A percentile compares a stretch with the other conserved stretches of the same genome.
Conservation (phyloP, 2,888 invertebrate genomes). For the Tethea ocularis region DNA sequence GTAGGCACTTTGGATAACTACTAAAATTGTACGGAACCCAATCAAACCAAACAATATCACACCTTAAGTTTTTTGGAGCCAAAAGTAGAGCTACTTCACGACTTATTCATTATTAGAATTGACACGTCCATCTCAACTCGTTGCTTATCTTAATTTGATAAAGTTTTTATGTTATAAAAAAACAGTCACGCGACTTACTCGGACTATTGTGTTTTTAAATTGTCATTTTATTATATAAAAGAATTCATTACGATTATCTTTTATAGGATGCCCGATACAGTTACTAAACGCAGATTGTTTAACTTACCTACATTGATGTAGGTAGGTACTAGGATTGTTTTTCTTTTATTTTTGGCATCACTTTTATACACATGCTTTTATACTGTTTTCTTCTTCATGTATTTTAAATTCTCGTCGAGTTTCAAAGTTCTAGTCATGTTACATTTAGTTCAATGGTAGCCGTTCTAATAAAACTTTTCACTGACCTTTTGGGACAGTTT, state of each 20-base stretch:
- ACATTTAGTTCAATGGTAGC: too few species aligned
- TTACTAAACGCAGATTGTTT: too few species aligned
- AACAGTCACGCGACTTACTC: neutral
- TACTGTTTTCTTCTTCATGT: too few species aligned
- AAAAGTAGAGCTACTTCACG: neutral
- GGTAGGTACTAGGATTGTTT: too few species aligned
- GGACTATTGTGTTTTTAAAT: neutral
- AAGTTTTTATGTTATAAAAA: neutral
- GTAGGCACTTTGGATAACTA: too few species aligned
- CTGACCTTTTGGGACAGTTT: too few species aligned
- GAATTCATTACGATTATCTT: neutral
- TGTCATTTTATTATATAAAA: neutral
- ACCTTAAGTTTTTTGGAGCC: neutral
- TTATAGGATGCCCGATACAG: neutral
- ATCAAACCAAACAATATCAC: neutral
- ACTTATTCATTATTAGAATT: conserved; percentile 1
- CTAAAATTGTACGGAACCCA: neutral
- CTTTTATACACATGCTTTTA: too few species aligned
- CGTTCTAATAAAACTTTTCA: too few species aligned
- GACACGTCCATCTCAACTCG: neutral
- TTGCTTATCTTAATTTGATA: conserved; percentile 3
- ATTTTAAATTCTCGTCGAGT: too few species aligned
- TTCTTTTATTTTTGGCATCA: too few species aligned
- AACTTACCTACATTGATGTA: too few species aligned
- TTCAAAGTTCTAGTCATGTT: too few species aligned